Percentiles rank a stretch among this genome's conserved stretches.
Evolutionary conservation across 2,797 vertebrate genomes (phyloP).

Genomic region (Helicolenus hilgendorfi): DNA sequence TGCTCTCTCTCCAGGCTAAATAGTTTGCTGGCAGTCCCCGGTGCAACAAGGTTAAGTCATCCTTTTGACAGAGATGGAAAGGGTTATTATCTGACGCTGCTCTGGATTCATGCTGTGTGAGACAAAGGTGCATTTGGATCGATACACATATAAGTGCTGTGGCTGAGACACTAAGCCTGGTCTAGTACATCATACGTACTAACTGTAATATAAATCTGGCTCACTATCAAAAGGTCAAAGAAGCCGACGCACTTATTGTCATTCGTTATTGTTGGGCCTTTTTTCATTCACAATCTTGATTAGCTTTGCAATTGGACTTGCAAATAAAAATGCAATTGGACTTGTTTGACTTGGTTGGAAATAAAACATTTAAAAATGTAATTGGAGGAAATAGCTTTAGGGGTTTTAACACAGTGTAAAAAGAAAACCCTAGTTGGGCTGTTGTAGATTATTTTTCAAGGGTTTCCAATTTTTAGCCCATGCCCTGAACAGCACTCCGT

Average conservation of each 20-base stretch:
- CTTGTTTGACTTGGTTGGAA: slow-evolving; percentile 9
- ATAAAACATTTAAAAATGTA: slow-evolving; percentile 9
- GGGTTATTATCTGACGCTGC: slow-evolving; percentile 80
- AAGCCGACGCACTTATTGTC: not conserved
- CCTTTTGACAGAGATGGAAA: slow-evolving; percentile 85
- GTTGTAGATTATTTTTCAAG: slow-evolving; percentile 50
- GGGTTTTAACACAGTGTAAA: slow-evolving; percentile 4
- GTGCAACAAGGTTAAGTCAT: slow-evolving; percentile 82
- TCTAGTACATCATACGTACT: slow-evolving; percentile 34
- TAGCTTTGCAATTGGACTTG: not conserved
- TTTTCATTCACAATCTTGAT: not conserved
- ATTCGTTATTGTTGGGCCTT: not conserved
- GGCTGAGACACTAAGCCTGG: slow-evolving; percentile 33
- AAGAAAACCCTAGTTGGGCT: not conserved
- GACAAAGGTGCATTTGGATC: slow-evolving; percentile 69
- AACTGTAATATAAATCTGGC: slow-evolving; percentile 37
- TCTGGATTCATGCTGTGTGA: slow-evolving; percentile 62
- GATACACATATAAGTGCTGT: slow-evolving; percentile 65
- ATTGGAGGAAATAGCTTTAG: slow-evolving; percentile 29
- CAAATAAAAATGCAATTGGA: not conserved
- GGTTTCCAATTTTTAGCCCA: slow-evolving; percentile 38
- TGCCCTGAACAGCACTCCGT: slow-evolving; percentile 22
- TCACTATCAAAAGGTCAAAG: slow-evolving; percentile 15
- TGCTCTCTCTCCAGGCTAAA: slow-evolving; percentile 69
- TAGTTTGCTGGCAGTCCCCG: slow-evolving; percentile 68